phyloP scores from a whole-genome alignment of 2,888 invertebrate genomes.

The Aphelenchoides bicaudatus region DNA sequence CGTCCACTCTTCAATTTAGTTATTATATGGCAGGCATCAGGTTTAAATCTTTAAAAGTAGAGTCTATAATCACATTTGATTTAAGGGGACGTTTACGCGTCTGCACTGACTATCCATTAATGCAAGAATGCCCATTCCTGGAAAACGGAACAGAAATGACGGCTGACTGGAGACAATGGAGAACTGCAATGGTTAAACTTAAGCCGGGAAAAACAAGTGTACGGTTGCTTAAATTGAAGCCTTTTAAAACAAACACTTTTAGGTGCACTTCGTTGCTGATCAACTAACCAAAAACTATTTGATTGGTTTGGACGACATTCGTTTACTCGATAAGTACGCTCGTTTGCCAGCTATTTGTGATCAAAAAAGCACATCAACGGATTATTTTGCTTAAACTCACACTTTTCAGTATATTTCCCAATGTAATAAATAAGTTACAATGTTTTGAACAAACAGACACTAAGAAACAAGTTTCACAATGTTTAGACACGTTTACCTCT shows the following conservation, averaged over 20 bases:
- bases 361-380: neutral
- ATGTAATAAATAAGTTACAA: no score
- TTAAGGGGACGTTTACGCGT: conserved; percentile 48
- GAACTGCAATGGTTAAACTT: conserved; percentile 37
- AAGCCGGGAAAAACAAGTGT: conserved; percentile 42
- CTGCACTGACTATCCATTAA: conserved; percentile 39
- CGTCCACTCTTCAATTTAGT: conserved; percentile 23
- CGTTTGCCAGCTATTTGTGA: conserved; percentile 9
- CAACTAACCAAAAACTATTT: conserved; percentile 48
- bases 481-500: no score
- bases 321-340: conserved; percentile 39
- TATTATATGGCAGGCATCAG: conserved; percentile 20
- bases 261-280: conserved; percentile 55
- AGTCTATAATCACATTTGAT: conserved; percentile 23
- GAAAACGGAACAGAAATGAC: conserved; percentile 45
- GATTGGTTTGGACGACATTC: conserved; percentile 54
- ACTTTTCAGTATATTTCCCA: no score
- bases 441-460: no score
- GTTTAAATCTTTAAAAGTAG: no score
- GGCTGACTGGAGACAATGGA: conserved; percentile 45
- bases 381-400: neutral
- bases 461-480: no score
- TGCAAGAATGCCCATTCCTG: conserved; percentile 44
- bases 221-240: neutral
- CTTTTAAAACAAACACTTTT: conserved; percentile 10